Evolutionary conservation across 2,797 vertebrate genomes (phyloP), one percentile per base, ranked within the genome.

Genomic region (Todus mexicanus): DNA sequence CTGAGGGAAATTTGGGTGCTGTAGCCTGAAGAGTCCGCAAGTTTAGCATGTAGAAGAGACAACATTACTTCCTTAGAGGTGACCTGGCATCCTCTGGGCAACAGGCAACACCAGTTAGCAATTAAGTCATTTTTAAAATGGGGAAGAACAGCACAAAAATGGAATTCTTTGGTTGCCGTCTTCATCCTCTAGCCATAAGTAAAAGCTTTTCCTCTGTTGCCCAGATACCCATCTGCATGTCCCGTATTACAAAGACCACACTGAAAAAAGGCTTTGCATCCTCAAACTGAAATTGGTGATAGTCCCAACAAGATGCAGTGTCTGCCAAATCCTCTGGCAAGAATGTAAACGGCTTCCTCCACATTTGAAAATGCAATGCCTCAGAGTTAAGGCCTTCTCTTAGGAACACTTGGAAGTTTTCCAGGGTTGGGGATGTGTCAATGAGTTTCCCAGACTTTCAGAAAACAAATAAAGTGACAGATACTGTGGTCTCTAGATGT

Each of bases 1-100:
- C 92, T 72, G 84, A 88, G 96, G 95, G 95, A 96, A 97, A 96
- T 90, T 9, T 7, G 23, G 95, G 92, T 91, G 79, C 73, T 45
- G 73, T 7, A 84, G 87, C 83, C 75, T 83, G 70, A 93, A 61
- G 54, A 84, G 64, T 76, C 63, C 81, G 87, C 69, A 92, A 80
- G 84, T 80, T 90, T 61, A 70, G 80, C 73, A 89, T 18, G 74
- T 38, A 56, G 50, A 75, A 57, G 63, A 88, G 78, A 56, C 35
- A 50, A 3, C 21, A 6, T 29, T 38, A 31, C 59, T 78, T 61
- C 81, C 53, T 71, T 22, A 20, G 84, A 84, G 64, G 80, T 90
- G 86, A 94, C 65, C 60, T 23, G 64, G 31, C 2, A 4, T 42
- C 70, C 72, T 75, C 57, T n/a, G 68, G 75, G 84, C 78, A 84